phyloP scores from a whole-genome alignment of 2,888 invertebrate species.

The Asteroscopus sphinx region DNA sequence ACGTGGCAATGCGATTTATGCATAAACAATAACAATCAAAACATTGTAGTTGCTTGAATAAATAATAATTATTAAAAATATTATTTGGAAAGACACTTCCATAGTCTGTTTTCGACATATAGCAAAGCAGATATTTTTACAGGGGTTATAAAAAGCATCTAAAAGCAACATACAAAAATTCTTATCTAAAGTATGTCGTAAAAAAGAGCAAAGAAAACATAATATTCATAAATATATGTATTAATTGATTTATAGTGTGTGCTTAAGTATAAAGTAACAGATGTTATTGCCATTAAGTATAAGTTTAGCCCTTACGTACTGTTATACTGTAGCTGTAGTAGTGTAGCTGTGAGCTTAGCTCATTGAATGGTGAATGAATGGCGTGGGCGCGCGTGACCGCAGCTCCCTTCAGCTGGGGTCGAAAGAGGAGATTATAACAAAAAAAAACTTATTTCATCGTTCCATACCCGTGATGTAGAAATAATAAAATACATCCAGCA shows the following conservation, averaged over 20 bases:
- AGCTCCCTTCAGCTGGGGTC: slow-evolving; percentile 60
- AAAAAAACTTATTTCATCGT: slow-evolving; percentile 69
- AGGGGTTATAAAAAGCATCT: too few relatives aligned
- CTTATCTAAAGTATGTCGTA: too few relatives aligned
- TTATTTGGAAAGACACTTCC: neutral
- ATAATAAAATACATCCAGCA: slow-evolving; percentile 19
- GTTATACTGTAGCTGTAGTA: slow-evolving; percentile 68
- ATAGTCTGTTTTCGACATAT: too few relatives aligned
- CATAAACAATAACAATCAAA: slow-evolving; percentile 21
- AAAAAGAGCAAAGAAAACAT: too few relatives aligned
- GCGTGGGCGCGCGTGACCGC: slow-evolving; percentile 71
- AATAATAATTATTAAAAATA: neutral
- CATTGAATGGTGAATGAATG: slow-evolving; percentile 68
- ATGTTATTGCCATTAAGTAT: slow-evolving; percentile 63
- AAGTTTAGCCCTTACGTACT: slow-evolving; percentile 47
- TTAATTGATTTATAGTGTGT: too few relatives aligned
- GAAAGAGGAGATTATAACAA: slow-evolving; percentile 71
- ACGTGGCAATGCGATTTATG: slow-evolving; percentile 59
- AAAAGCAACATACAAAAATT: too few relatives aligned
- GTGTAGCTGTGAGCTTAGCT: slow-evolving; percentile 68
- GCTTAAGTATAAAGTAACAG: slow-evolving; percentile 61
- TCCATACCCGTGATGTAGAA: slow-evolving; percentile 59
- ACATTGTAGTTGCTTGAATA: neutral
- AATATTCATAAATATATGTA: too few relatives aligned
- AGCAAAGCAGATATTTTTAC: too few relatives aligned